Conservation (phyloP, 1,140 invertebrate species). For the Rhagoletis zephyria region DNA sequence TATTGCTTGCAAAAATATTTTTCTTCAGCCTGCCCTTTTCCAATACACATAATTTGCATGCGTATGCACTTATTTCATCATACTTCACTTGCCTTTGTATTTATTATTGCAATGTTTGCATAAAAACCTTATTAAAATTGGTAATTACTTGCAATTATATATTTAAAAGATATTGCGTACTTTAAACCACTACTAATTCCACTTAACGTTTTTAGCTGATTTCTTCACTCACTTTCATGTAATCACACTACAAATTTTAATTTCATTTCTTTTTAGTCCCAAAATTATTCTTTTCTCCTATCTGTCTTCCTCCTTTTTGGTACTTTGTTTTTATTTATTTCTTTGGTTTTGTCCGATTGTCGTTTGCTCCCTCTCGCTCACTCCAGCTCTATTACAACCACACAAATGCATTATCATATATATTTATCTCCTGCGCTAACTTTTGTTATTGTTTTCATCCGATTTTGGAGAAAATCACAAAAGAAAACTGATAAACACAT, state of each 20-base stretch:
- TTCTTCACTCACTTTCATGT: constrained; percentile 33
- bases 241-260: constrained; percentile 45
- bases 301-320: constrained; percentile 39
- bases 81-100: neutral
- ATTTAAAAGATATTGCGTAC: constrained; percentile 19
- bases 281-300: constrained; percentile 52
- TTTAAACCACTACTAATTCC: constrained; percentile 9
- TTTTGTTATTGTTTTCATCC: constrained; percentile 15
- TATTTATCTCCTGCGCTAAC: constrained; percentile 33
- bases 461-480: neutral
- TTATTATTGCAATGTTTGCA: constrained; percentile 19
- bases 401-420: constrained; percentile 22
- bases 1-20: constrained; percentile 6
- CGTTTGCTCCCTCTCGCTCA: neutral
- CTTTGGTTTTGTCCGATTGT: constrained; percentile 46
- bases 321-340: constrained; percentile 54
- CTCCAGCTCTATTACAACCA: neutral
- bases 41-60: neutral
- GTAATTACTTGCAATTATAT: constrained; percentile 1
- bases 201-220: constrained; percentile 14
- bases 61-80: neutral
- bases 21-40: neutral
- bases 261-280: constrained; percentile 44
- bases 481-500: neutral
- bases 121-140: neutral